Conservation (phyloP, 1,140 invertebrate genomes). For the Drosophila kohkoa region DNA sequence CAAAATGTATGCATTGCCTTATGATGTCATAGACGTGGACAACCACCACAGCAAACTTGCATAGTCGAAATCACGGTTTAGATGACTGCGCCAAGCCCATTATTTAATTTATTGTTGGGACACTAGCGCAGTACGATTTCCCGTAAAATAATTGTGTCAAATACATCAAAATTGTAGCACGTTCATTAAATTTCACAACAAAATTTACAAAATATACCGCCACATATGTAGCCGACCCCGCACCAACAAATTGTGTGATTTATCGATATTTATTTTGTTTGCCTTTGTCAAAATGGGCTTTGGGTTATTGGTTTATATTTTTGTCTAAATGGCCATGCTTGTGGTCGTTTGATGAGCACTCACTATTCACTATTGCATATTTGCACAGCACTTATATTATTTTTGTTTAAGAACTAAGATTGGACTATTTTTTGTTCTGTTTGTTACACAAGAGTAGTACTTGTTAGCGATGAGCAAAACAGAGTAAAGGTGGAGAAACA, state of each 20-base stretch:
- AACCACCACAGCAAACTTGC: constrained; percentile 43
- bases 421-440: constrained; percentile 47
- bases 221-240: constrained; percentile 53
- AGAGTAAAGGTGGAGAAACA: too few relatives aligned
- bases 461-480: constrained; percentile 27
- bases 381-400: constrained; percentile 44
- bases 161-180: constrained; percentile 32
- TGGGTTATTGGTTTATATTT: neutral
- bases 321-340: neutral
- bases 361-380: constrained; percentile 48
- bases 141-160: constrained; percentile 13
- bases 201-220: constrained; percentile 56
- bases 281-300: constrained; percentile 24
- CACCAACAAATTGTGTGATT: constrained; percentile 33
- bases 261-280: constrained; percentile 45
- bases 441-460: constrained; percentile 54
- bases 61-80: constrained; percentile 30
- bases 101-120: neutral
- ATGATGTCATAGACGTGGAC: constrained; percentile 73
- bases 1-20: constrained; percentile 64
- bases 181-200: constrained; percentile 55
- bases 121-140: constrained; percentile 5
- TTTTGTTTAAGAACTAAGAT: constrained; percentile 36
- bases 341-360: constrained; percentile 10
- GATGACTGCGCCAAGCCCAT: constrained; percentile 1